These are phyloP conservation scores for Malacoraja senta DNA, from an alignment of 2,797 vertebrate genomes.

Conservation along the genomic window DNA sequence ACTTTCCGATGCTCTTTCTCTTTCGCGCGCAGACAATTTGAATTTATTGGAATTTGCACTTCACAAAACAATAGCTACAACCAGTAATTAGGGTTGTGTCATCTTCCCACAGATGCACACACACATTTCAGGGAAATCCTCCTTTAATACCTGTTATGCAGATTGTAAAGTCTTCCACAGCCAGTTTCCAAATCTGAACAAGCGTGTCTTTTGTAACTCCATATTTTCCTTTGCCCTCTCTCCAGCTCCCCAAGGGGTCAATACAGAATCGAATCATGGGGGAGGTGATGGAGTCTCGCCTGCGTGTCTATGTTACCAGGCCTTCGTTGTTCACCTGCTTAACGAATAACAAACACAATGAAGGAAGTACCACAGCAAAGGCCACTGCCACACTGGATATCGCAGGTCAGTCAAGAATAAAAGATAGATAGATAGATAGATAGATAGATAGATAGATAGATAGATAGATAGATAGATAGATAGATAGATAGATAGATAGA, in stretches of 20 bases:
- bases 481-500: no score
- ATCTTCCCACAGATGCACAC: neutral
- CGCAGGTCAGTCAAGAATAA: slow-evolving; percentile 61
- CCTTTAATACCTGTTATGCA: neutral
- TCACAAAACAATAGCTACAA: neutral
- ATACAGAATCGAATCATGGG: slow-evolving; percentile 75
- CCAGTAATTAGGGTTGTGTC: neutral
- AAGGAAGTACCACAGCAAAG: slow-evolving; percentile 80
- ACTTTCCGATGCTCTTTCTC: neutral
- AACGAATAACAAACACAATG: slow-evolving; percentile 82
- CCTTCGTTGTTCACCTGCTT: slow-evolving; percentile 87
- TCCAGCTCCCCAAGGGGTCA: slow-evolving; percentile 75
- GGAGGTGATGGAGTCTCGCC: slow-evolving; percentile 73
- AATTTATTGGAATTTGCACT: neutral
- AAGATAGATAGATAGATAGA: no score
- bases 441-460: no score
- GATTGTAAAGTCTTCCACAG: neutral
- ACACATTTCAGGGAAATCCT: neutral
- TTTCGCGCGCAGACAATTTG: no score
- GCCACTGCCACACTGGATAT: slow-evolving; percentile 78
- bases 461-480: no score
- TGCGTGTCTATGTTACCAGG: slow-evolving; percentile 73
- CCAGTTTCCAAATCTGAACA: neutral
- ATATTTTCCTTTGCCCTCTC: neutral
- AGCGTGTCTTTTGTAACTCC: neutral